Conservation (phyloP, 2,113 vertebrate species). For the Falcunculus frontatus region DNA sequence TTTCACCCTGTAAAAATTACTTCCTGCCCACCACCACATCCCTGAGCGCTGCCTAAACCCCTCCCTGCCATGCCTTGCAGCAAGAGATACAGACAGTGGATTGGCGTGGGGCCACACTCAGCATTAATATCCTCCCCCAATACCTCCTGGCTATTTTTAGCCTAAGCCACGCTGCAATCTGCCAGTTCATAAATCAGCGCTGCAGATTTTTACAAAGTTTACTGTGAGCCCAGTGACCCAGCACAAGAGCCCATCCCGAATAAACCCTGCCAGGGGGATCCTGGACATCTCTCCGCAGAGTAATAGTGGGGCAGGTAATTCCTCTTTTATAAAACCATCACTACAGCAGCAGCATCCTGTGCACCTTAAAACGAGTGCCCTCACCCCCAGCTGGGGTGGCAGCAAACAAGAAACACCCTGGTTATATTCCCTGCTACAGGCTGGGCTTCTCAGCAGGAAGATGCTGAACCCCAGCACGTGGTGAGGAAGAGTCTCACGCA, state of each 20-base stretch:
- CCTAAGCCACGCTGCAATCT: not conserved
- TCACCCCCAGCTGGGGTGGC: too few species aligned
- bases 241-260: not conserved
- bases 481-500: not conserved
- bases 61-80: not conserved
- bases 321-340: not conserved
- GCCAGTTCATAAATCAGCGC: conserved; percentile 49
- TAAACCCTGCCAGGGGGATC: not conserved
- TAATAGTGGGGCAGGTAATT: accelerated
- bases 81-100: not conserved
- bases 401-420: not conserved
- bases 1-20: not conserved
- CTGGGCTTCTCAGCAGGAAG: not conserved
- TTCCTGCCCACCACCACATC: not conserved
- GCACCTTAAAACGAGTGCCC: accelerated
- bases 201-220: not conserved
- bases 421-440: not conserved
- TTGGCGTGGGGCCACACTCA: not conserved
- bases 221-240: not conserved
- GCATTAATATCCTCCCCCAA: not conserved
- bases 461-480: not conserved
- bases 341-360: not conserved
- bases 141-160: conserved; percentile 46
- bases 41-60: not conserved
- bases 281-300: not conserved